Evolutionary conservation across 2,797 vertebrate genomes (phyloP), one percentile per base, ranked within the genome.

Genomic region (Chaenodraco wilsoni): DNA sequence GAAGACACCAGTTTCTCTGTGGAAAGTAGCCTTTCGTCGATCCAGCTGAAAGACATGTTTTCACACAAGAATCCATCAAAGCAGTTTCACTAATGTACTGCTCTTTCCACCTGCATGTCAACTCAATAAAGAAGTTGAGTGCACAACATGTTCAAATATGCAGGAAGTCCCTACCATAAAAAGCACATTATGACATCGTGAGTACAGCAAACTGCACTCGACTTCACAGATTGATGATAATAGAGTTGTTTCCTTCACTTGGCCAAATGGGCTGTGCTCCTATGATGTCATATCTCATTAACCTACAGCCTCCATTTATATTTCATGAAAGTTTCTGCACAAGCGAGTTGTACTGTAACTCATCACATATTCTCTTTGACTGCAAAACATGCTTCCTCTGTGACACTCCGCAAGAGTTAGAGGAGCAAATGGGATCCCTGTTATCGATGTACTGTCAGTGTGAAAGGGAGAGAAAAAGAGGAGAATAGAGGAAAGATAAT

Each of bases 311-410:
- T 65, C 17, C 37, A 78, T 76, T 73, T 45, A 67, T 79, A 68
- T 81, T 82, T 77, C 65, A 87, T 63, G 27, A 83, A 8, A 58
- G 27, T 69, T 23, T 78, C 64, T 57, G 54, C 69, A 69, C 76
- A 49, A 72, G 76, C 70, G 61, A 86, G 79, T 76, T 76, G 62
- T 64, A 64, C 33, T 74, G 33, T 41, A 74, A 43, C 58, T 64
- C 70, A 65, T 76, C 59, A 49, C 17, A 15, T 60, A 81, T 81
- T 84, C 64, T 81, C 54, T 83, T 74, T 84, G 46, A 69, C 55
- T 67, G 56, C 27, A 45, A 12, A 37, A 52, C n/a, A 44, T 40
- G 48, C 19, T 68, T 72, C 51, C 50, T 81, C 46, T 3, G 8
- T 12, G 37, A 15, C 83, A 57, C 68, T 76, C 57, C 31, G 58